A percentile compares a stretch with the other conserved stretches of the same genome.
Evolutionary conservation across 2,888 invertebrate species (phyloP).

Genomic region (Cheilosia urbana): DNA sequence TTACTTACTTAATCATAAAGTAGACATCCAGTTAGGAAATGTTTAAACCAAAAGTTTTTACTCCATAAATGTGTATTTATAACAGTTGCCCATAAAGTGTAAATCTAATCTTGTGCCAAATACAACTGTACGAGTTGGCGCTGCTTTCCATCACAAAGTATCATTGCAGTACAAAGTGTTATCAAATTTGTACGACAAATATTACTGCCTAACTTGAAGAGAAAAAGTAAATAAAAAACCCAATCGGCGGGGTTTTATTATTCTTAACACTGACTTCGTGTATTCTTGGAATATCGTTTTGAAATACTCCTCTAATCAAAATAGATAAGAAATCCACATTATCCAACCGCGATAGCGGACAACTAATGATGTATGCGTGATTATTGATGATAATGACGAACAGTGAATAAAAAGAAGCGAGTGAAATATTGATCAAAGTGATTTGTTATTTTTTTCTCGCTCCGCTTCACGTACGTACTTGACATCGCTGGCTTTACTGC

Average conservation of each 20-base stretch:
- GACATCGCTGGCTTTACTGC: neutral
- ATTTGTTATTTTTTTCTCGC: constrained; percentile 2
- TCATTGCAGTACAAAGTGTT: constrained; percentile 8
- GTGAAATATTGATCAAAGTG: constrained; percentile 13
- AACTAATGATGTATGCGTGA: constrained; percentile 28
- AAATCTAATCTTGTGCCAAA: neutral
- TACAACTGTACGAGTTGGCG: neutral
- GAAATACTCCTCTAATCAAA: constrained; percentile 34
- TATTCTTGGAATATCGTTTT: constrained; percentile 11
- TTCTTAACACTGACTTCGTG: neutral
- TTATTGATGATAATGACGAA: constrained; percentile 20
- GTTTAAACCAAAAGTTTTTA: neutral
- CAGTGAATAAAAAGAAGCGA: neutral
- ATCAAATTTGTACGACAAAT: neutral
- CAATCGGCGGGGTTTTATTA: constrained; percentile 3
- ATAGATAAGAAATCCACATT: constrained; percentile 45
- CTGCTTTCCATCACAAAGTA: neutral
- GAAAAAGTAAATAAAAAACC: constrained; percentile 17
- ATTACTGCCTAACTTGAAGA: neutral
- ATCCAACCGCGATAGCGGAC: constrained; percentile 16
- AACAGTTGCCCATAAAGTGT: neutral
- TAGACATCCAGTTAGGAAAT: neutral
- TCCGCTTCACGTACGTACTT: constrained; percentile 13
- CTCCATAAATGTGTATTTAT: neutral
- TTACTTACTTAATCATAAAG: too few species aligned